These are phyloP conservation scores for Otolemur garnettii DNA, from an alignment of 2,113 vertebrate species.

Conservation along the genomic window DNA sequence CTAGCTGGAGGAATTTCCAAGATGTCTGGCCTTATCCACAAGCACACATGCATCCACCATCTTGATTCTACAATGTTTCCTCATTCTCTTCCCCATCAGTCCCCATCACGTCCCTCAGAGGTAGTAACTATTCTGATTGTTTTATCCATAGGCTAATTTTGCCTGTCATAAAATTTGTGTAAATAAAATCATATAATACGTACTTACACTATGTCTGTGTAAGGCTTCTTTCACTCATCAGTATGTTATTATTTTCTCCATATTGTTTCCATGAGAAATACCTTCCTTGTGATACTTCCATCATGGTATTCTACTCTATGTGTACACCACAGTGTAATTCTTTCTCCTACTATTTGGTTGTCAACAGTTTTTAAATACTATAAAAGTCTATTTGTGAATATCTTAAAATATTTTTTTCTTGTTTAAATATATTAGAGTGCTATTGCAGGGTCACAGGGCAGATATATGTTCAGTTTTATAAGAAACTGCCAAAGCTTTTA, in stretches of 20 bases:
- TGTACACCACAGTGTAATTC: neutral
- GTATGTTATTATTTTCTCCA: neutral
- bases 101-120: neutral
- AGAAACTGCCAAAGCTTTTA: neutral
- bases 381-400: neutral
- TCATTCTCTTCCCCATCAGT: no score
- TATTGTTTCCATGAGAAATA: neutral
- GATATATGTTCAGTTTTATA: neutral
- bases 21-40: neutral
- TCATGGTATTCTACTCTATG: neutral
- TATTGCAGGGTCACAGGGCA: neutral
- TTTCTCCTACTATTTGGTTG: neutral
- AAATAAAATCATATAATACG: neutral
- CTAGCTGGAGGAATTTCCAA: neutral
- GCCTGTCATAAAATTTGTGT: neutral
- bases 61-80: neutral
- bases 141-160: neutral
- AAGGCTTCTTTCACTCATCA: neutral
- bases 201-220: neutral
- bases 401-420: neutral
- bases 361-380: neutral
- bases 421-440: neutral
- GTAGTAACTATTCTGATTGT: neutral
- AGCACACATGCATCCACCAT: no score
- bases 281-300: neutral